A percentile compares a stretch with the other conserved stretches of the same genome.
Evolutionary conservation across 2,888 invertebrate species (phyloP).

Genomic region (Idaea straminata): DNA sequence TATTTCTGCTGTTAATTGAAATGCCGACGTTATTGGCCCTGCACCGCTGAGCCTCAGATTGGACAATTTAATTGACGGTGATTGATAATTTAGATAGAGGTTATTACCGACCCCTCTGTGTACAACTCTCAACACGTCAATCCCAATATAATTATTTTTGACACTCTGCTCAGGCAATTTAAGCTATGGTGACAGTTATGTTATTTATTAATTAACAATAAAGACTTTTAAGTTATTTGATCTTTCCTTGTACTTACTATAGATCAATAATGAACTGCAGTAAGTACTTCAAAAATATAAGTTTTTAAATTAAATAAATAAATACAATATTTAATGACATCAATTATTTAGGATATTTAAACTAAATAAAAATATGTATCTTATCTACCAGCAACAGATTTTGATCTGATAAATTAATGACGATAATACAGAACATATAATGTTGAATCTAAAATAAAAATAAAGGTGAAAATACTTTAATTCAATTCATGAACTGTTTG

Average conservation of each 20-base stretch:
- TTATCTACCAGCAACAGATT: not conserved
- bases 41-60: conserved; percentile 47
- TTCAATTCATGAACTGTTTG: conserved; percentile 10
- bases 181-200: conserved; percentile 8
- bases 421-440: not conserved
- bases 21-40: conserved; percentile 50
- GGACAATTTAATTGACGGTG: conserved; percentile 58
- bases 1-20: conserved; percentile 55
- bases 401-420: not conserved
- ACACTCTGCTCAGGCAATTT: conserved; percentile 7
- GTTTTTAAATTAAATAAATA: too few relatives aligned
- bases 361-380: not conserved
- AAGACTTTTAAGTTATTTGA: not conserved
- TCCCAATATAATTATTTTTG: conserved; percentile 28
- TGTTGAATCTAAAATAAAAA: not conserved
- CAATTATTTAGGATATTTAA: not conserved
- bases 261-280: too few relatives aligned
- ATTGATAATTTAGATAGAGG: conserved; percentile 64
- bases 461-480: not conserved
- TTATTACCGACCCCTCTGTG: conserved; percentile 37
- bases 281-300: too few relatives aligned
- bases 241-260: not conserved
- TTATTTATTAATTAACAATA: not conserved
- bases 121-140: conserved; percentile 26
- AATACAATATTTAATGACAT: not conserved